Evolutionary conservation across 2,797 vertebrate genomes (phyloP).

Genomic region (Karalla daura): DNA sequence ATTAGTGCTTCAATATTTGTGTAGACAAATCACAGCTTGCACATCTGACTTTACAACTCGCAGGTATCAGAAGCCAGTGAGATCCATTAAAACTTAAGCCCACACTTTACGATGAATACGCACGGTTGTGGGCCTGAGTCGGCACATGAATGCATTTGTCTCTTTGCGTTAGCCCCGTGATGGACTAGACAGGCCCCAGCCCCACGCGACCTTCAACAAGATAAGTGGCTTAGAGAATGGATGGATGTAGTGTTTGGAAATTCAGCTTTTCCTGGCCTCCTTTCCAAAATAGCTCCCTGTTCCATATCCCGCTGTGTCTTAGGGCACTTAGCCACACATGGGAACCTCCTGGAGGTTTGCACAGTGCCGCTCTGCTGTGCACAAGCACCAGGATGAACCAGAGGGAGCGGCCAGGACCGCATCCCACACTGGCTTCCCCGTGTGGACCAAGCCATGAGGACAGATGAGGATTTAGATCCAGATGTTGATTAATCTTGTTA

Average conservation of each 20-base stretch:
- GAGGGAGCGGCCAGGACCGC: not conserved
- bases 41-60: too few species aligned
- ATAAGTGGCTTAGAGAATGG: constrained; percentile 19
- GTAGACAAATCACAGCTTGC: not conserved
- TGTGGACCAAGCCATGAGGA: too few species aligned
- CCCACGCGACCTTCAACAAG: not conserved
- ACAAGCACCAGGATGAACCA: not conserved
- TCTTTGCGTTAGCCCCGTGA: not conserved
- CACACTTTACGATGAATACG: not conserved
- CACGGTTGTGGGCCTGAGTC: not conserved
- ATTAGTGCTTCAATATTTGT: not conserved
- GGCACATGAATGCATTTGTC: not conserved
- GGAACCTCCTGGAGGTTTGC: not conserved
- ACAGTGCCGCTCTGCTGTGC: not conserved
- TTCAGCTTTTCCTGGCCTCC: constrained; percentile 23
- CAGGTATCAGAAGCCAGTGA: not conserved
- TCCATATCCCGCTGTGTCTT: constrained; percentile 4
- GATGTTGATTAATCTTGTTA: too few species aligned
- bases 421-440: constrained; percentile 1
- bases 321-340: not conserved
- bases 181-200: not conserved
- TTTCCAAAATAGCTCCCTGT: constrained; percentile 23
- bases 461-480: too few species aligned
- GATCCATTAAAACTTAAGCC: not conserved
- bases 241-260: constrained; percentile 20